Evolutionary conservation across 2,797 vertebrate species (phyloP), one percentile per base, ranked within the genome.

Genomic region (Premnoplex brunnescens): DNA sequence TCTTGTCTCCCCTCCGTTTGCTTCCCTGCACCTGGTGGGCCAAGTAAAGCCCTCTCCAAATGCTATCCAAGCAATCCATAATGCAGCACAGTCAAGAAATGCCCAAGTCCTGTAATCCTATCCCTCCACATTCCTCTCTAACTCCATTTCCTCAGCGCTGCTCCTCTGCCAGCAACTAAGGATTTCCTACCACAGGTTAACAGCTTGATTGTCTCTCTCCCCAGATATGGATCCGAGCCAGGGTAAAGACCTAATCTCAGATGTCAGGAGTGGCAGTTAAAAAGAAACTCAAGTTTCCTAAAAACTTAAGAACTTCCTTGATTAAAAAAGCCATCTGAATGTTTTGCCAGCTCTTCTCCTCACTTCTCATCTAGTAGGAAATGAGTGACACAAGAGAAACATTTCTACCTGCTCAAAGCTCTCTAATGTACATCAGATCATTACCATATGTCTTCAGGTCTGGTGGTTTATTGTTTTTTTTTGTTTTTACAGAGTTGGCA

Each of bases 401-500:
- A 26, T 36, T 85, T 91, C 52, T 74, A 44, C 8, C 7, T 46
- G 44, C 10, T 48, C 63, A 79, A 66, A 91, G 28, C 34, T 88
- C n/a, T 71, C 52, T 68, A 76, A 46, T 14, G 18, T 32, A 58
- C 4, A 76, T 46, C 51, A 89, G 56, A 76, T 46, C 11, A 3
- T 69, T 77, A 72, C 36, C 39, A 51, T 34, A 54, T n/a, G 37
- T 64, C 14, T 22, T 58, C 95, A 85, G 27, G 48, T 68, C 73
- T 44, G 23, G 5, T 32, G 11, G n/a, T 48, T 51, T 15, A 3
- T 12, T 18, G 10, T 6, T 5, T n/a, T 55, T 55, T 6, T 32
- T n/a, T 82, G 71, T 84, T 93, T 77, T 63, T 67, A 83, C 96
- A 98, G 98, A 96, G 96, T 98, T 78, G 98, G 97, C 9, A 51